Conservation (phyloP, 2,888 invertebrate species). For the Eilema sororculum region DNA sequence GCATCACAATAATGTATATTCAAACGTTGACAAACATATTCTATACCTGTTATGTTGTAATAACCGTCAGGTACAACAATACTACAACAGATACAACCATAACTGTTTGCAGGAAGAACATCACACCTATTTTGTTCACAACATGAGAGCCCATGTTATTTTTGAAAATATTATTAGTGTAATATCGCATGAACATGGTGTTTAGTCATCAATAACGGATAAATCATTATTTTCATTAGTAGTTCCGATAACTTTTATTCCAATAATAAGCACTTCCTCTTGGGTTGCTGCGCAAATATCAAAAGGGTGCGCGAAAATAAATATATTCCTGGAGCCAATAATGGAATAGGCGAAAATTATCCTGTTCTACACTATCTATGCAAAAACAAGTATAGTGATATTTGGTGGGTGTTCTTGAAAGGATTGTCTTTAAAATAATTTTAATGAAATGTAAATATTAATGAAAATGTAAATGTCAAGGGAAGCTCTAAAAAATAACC, state of each 20-base stretch:
- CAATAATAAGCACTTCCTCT: not conserved
- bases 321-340: not conserved
- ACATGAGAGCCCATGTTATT: not conserved
- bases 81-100: not conserved
- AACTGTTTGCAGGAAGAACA: no score
- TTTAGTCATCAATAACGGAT: not conserved
- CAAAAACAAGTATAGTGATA: not conserved
- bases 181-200: not conserved
- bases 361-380: no score
- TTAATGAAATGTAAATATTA: not conserved
- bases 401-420: not conserved
- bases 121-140: not conserved
- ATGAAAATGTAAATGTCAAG: not conserved
- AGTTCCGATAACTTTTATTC: not conserved
- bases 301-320: not conserved
- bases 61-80: no score
- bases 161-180: not conserved
- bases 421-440: not conserved
- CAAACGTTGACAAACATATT: not conserved
- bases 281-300: not conserved
- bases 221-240: constrained; percentile 1
- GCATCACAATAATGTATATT: not conserved
- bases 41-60: not conserved
- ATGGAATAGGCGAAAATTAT: not conserved
- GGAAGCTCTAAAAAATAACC: not conserved